Base-by-base conservation (phyloP, 2,888 invertebrate species). In the Ceraclea dissimilis region DNA sequence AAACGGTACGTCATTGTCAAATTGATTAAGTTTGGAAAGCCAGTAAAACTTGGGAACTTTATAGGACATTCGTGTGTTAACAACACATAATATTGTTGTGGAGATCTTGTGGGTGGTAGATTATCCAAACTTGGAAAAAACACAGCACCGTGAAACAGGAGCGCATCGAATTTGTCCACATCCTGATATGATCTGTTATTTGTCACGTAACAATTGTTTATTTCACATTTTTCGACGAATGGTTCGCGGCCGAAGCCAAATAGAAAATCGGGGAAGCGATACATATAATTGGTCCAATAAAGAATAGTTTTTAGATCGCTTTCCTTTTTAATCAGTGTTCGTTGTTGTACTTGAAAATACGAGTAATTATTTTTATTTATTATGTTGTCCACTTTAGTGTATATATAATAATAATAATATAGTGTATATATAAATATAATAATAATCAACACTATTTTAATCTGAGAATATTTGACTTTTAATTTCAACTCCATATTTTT, bases 1-100 rank as follows among this genome's bases (percentile, higher is more conserved):
- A 75, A 62, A 58, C 79, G 71, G 64, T 81, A 80, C 1, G 76
- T 79, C 77, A 81, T 79, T 1, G 81, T 81, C 57, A 75, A 65
- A 64, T 82, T 82, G 62, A 76, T 84, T 56, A 81, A 79, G 31
- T 69, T 62, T 4, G 66, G 63, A 48, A 71, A 70, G 49, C 63
- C 60, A 11, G 60, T 58, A 1, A 56, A n/a, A n/a, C n/a, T n/a
- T 2, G 54, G 20, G 1, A 67, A 58, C 56, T 70, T 66, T 1
- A 57, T 60, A 13, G 74, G 72, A 16, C 74, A 69, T 63, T 81
- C 81, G 64, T 76, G 66, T 39, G 72, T 66, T 1, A 73, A 71
- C 60, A 75, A 80, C 1, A 81, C 69, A 63, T 81, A 81, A 11
- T 65, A 62, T 65, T 82, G 81, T n/a, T 19, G 13, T n/a, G 18